Evolutionary conservation across 2,888 invertebrate species (phyloP).

Genomic region (Ormyrus thymus): DNA sequence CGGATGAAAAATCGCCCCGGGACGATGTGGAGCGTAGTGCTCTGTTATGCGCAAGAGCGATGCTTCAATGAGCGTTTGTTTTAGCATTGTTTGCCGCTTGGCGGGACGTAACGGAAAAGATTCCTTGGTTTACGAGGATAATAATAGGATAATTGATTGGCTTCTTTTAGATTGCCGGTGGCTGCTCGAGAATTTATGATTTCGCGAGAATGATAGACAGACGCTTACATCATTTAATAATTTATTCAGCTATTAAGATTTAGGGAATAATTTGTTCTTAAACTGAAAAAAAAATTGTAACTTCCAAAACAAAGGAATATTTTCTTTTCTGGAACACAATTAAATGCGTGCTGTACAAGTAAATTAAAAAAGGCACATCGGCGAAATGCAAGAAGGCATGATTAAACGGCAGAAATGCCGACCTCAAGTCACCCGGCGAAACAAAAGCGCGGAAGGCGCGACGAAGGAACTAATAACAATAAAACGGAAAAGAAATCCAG

Average conservation of each 20-base stretch:
- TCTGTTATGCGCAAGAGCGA: not conserved
- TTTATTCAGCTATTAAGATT: no score
- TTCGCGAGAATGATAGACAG: no score
- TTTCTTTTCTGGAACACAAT: no score
- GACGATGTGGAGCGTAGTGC: not conserved
- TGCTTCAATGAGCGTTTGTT: slow-evolving; percentile 24
- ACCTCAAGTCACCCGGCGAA: not conserved
- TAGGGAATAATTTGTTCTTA: no score
- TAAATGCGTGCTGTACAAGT: no score
- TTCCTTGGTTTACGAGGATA: not conserved
- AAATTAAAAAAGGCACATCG: no score
- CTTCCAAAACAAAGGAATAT: no score
- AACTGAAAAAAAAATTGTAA: no score
- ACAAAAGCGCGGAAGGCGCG: not conserved
- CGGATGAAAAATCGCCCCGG: slow-evolving; percentile 43
- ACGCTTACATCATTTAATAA: no score
- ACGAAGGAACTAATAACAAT: slow-evolving; percentile 31
- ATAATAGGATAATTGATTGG: slow-evolving; percentile 10
- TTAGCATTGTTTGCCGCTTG: slow-evolving; percentile 23
- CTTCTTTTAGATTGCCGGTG: not conserved
- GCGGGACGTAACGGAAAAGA: slow-evolving; percentile 12
- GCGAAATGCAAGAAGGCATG: no score
- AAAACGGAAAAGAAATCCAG: slow-evolving; percentile 21
- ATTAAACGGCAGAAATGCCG: not conserved
- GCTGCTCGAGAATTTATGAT: no score